Conservation (phyloP, 2,113 vertebrate species). For the Gila orcuttii region DNA sequence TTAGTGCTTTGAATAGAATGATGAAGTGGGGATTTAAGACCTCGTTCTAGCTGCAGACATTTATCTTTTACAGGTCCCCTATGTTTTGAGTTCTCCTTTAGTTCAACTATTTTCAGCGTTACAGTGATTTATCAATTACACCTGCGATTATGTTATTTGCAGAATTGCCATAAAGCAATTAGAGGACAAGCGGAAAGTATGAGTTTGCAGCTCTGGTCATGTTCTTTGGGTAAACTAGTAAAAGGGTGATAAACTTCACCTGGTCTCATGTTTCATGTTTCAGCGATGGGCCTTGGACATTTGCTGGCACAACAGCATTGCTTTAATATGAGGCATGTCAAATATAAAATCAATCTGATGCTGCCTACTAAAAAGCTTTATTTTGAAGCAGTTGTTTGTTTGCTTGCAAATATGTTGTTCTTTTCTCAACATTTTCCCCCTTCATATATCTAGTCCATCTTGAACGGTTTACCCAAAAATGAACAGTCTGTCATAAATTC, state of each 20-base stretch:
- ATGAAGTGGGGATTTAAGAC: background rate
- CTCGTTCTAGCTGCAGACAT: conserved; percentile 8
- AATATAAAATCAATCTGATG: background rate
- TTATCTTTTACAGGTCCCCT: conserved; percentile 50
- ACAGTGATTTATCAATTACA: conserved; percentile 39
- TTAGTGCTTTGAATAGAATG: background rate
- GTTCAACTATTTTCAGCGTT: conserved; percentile 31
- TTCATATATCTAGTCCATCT: background rate
- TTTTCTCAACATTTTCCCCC: background rate
- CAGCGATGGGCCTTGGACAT: conserved; percentile 22
- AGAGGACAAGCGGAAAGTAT: conserved; percentile 63
- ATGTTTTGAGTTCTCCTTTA: background rate
- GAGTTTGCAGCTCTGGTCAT: conserved; percentile 47
- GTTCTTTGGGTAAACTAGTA: conserved; percentile 16
- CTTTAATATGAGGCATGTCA: conserved; percentile 25
- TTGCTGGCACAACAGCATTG: conserved; percentile 1
- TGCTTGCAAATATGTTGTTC: conserved; percentile 11
- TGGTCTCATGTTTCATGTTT: conserved; percentile 47
- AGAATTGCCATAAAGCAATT: conserved; percentile 31
- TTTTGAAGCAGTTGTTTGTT: conserved; percentile 23
- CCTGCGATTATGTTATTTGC: conserved; percentile 60
- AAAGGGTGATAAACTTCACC: conserved; percentile 33
- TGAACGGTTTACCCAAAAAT: background rate
- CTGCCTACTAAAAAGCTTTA: background rate
- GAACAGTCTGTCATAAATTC: background rate